Evolutionary conservation across 2,888 invertebrate species (phyloP).

Genomic region (Lasioglossum figueresi): DNA sequence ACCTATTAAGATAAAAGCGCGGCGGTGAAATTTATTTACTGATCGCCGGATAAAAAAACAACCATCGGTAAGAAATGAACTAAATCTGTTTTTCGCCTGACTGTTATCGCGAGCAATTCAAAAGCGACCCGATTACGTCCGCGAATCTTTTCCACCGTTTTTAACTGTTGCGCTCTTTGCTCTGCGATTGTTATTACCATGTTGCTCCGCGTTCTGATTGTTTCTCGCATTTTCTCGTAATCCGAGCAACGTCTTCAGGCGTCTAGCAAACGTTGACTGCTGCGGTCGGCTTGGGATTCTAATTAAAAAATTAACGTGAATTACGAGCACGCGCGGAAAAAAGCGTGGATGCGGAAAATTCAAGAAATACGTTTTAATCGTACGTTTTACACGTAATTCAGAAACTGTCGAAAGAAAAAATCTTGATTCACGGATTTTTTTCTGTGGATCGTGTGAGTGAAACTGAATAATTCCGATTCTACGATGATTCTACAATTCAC

Average conservation of each 20-base stretch:
- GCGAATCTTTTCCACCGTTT: neutral
- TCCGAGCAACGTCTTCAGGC: constrained; percentile 16
- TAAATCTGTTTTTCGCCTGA: constrained; percentile 8
- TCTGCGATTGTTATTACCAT: neutral
- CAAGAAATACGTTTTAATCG: constrained; percentile 74
- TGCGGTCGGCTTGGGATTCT: constrained; percentile 67
- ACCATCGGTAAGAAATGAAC: neutral
- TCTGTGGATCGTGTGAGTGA: neutral
- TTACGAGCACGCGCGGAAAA: constrained; percentile 65
- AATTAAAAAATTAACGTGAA: constrained; percentile 79
- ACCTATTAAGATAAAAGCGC: neutral
- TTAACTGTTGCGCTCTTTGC: neutral
- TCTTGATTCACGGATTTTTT: constrained; percentile 30
- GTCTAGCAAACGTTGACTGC: constrained; percentile 55
- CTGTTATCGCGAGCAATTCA: neutral
- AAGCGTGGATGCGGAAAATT: constrained; percentile 65
- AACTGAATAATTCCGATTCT: neutral
- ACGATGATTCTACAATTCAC: neutral
- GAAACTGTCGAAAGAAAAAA: constrained; percentile 37
- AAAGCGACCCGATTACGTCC: neutral
- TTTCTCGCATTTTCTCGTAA: constrained; percentile 12
- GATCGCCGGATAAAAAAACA: neutral
- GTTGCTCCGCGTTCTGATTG: neutral
- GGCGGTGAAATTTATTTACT: neutral
- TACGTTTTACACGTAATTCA: too few relatives aligned